A percentile compares a stretch with the other conserved stretches of the same genome.
phyloP scores from a whole-genome alignment of 2,113 vertebrate species.

The Phylloscopus trochiloides region DNA sequence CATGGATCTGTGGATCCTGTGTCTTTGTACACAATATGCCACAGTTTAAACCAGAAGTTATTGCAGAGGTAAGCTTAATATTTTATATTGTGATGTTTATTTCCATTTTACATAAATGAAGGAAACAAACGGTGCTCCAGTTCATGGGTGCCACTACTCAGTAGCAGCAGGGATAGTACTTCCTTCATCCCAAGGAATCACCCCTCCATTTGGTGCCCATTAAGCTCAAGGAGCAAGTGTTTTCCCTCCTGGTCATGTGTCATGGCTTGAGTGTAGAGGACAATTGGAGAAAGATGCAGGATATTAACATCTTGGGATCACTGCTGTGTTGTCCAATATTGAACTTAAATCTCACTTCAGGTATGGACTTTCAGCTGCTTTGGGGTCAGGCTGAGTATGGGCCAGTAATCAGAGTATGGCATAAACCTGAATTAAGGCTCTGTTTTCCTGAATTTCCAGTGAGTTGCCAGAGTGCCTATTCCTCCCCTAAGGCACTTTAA shows the following conservation, averaged over 20 bases:
- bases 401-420: neutral
- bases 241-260: neutral
- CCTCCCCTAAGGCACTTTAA: neutral
- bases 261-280: neutral
- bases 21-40: conserved; percentile 77
- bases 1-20: conserved; percentile 80
- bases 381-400: neutral
- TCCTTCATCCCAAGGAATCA: neutral
- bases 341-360: neutral
- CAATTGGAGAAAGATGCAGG: neutral
- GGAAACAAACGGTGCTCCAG: neutral
- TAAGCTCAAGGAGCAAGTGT: neutral
- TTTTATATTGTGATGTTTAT: neutral
- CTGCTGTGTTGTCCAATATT: neutral
- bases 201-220: neutral
- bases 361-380: neutral
- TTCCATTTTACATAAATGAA: neutral
- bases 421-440: neutral
- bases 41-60: conserved; percentile 66
- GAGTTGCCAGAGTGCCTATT: neutral
- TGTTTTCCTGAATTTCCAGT: neutral
- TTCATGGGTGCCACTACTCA: neutral
- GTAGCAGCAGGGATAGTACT: neutral
- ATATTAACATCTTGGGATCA: neutral
- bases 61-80: conserved; percentile 69